These are phyloP conservation scores for Rhizoglyphus robini DNA, from an alignment of 1,140 invertebrate genomes.

Conservation along the genomic window DNA sequence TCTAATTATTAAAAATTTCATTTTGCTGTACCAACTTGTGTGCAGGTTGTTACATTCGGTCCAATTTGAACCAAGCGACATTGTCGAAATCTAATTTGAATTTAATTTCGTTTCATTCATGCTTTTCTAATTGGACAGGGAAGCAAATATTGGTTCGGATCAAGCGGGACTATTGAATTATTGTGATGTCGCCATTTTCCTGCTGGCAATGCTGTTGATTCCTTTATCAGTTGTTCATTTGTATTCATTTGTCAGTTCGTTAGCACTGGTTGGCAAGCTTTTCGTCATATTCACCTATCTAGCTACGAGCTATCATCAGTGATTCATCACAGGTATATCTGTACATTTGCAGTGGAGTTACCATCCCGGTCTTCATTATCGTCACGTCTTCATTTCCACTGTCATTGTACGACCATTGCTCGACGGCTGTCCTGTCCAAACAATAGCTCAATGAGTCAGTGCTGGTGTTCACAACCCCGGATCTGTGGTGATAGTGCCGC, in stretches of 20 bases:
- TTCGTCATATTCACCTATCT: too few species aligned
- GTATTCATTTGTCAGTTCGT: too few species aligned
- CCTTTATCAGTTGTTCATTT: too few species aligned
- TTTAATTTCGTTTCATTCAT: not conserved
- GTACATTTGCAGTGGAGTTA: not conserved
- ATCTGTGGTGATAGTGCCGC: too few species aligned
- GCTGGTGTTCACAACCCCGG: too few species aligned
- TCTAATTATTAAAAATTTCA: not conserved
- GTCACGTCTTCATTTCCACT: slow-evolving; percentile 13
- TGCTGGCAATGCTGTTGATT: too few species aligned
- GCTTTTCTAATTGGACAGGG: not conserved
- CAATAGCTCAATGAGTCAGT: too few species aligned
- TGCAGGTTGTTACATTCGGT: not conserved
- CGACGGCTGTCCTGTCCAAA: too few species aligned
- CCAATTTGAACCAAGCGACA: too few species aligned
- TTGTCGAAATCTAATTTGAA: slow-evolving; percentile 2
- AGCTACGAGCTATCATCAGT: slow-evolving; percentile 1
- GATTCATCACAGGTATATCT: not conserved
- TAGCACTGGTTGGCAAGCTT: too few species aligned
- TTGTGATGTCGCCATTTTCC: too few species aligned
- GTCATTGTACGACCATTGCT: not conserved
- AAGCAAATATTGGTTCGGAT: not conserved
- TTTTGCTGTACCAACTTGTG: not conserved
- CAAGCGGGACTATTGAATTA: not conserved
- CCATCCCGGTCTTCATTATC: not conserved